These are phyloP conservation scores for Malurus splendens DNA, from an alignment of 2,797 vertebrate species.

Conservation along the genomic window DNA sequence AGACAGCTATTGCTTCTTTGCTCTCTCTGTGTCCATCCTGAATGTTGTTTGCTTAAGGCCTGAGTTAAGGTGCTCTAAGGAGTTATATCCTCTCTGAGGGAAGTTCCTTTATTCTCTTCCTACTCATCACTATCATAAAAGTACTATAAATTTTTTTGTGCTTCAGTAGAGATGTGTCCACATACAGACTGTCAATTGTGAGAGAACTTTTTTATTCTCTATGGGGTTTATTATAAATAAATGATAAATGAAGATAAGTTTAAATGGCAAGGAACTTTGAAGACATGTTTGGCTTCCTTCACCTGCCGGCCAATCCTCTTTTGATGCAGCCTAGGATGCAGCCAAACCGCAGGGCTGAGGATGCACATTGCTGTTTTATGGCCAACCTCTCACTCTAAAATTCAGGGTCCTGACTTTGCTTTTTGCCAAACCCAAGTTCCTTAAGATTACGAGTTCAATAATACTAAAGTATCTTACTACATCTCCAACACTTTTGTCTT, in stretches of 20 bases:
- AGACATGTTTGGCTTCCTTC: fast-evolving
- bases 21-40: neutral
- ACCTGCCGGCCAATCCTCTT: neutral
- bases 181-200: neutral
- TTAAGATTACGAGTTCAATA: neutral
- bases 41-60: neutral
- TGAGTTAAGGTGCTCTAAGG: neutral
- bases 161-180: neutral
- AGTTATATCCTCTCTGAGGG: neutral
- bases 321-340: neutral
- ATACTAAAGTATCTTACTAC: neutral
- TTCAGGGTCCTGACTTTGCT: neutral
- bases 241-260: neutral
- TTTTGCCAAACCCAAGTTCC: neutral
- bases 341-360: neutral
- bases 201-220: neutral
- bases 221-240: neutral
- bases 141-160: neutral
- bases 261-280: neutral
- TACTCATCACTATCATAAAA: neutral
- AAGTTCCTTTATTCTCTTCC: neutral
- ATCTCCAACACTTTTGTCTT: neutral
- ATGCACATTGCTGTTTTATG: neutral
- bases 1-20: neutral
- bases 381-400: neutral